These are phyloP conservation scores for Agapetus fuscipes DNA, from an alignment of 2,888 invertebrate species.

Conservation along the genomic window DNA sequence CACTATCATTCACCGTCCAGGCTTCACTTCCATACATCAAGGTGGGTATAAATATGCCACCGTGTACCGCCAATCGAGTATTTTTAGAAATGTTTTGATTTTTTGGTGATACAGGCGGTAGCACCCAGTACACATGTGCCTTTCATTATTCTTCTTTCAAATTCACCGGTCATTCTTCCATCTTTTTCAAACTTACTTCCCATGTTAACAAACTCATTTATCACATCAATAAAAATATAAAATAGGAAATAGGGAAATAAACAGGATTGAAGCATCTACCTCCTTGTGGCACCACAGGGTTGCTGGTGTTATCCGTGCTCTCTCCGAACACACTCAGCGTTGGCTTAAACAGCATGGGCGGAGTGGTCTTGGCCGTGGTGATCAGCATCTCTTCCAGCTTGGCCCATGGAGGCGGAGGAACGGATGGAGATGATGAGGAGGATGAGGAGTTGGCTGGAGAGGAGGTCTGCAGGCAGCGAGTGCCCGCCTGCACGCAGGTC, in stretches of 20 bases:
- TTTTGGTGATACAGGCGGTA: conserved; percentile 18
- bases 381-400: conserved; percentile 71
- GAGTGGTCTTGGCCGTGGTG: conserved; percentile 55
- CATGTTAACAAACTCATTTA: no score
- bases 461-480: no score
- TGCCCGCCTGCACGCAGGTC: conserved; percentile 55
- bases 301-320: conserved; percentile 51
- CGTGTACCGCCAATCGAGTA: no score
- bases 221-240: conserved; percentile 17
- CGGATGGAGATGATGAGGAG: conserved; percentile 24
- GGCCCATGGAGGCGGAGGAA: conserved; percentile 50
- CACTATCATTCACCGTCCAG: no score
- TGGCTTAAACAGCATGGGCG: conserved; percentile 71
- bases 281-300: conserved; percentile 64
- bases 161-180: no score
- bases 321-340: conserved; percentile 63
- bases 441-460: conserved; percentile 44
- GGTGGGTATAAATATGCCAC: no score
- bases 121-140: no score
- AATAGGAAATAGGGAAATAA: neutral
- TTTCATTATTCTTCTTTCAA: no score
- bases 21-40: no score
- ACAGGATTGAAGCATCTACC: no score
- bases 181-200: no score
- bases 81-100: conserved; percentile 20